Percentiles rank a stretch among this genome's conserved stretches.
These are phyloP conservation scores for Euphysa ruthae DNA, from an alignment of 30 jellyfish, hydroid and myxozoan species.

Conservation along the genomic window DNA sequence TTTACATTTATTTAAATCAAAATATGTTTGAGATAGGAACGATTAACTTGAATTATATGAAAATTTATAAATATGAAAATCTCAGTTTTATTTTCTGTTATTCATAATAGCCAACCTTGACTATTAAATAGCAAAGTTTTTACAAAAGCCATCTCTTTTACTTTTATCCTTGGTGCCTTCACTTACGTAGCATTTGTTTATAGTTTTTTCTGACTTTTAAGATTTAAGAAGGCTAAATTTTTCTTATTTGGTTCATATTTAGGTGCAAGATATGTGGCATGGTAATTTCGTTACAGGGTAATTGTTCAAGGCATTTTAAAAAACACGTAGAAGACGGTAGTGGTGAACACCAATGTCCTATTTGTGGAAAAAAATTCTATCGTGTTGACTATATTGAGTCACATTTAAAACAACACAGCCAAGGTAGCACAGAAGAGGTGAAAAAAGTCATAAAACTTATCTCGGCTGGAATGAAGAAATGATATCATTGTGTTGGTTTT, in stretches of 20 bases:
- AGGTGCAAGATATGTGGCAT: slow-evolving; percentile 23
- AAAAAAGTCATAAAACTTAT: slow-evolving; percentile 14
- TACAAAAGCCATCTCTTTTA: no score
- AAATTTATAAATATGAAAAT: no score
- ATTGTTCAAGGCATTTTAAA: slow-evolving; percentile 31
- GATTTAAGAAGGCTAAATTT: no score
- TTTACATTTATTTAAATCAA: no score
- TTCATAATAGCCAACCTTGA: no score
- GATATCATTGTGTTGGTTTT: neutral
- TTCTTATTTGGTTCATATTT: neutral
- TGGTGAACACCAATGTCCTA: slow-evolving; percentile 40
- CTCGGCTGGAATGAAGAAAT: slow-evolving; percentile 31
- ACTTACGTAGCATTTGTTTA: no score
- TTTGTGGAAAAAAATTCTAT: slow-evolving; percentile 19
- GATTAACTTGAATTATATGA: no score
- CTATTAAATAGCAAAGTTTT: no score
- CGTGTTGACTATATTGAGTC: slow-evolving; percentile 21
- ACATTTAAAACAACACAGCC: slow-evolving; percentile 34
- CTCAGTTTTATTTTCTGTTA: no score
- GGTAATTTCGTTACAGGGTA: slow-evolving; percentile 12
- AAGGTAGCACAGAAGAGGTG: slow-evolving; percentile 26
- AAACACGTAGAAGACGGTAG: slow-evolving; percentile 2
- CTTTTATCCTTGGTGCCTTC: no score
- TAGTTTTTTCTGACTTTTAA: no score
- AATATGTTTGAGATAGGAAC: no score